Conservation (phyloP, 2,797 vertebrate genomes). For the Cyclura pinguis region DNA sequence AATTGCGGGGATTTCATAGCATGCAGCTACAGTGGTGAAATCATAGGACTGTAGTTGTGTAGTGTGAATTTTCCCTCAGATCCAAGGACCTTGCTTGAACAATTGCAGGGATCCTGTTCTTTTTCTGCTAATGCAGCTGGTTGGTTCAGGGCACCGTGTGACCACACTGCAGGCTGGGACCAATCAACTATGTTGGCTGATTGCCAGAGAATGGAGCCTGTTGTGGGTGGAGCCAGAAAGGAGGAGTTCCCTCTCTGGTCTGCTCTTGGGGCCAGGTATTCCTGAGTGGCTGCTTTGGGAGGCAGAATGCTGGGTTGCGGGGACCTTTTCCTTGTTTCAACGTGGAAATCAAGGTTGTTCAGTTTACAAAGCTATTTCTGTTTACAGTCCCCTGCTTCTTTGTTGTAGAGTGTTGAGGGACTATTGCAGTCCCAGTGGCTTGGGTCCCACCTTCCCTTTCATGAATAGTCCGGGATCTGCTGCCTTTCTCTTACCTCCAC, state of each 20-base stretch:
- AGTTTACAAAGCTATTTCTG: neutral
- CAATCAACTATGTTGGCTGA: neutral
- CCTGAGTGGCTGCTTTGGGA: neutral
- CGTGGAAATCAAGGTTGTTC: neutral
- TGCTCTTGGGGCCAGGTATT: neutral
- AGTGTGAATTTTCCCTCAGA: no score
- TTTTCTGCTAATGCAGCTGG: neutral
- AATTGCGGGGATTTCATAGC: neutral
- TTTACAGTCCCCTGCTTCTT: neutral
- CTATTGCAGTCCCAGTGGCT: neutral
- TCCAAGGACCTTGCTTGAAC: no score
- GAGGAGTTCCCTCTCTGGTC: neutral
- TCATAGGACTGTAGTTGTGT: no score
- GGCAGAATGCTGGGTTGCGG: neutral
- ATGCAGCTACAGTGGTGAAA: no score
- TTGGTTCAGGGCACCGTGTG: neutral
- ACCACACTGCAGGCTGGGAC: neutral
- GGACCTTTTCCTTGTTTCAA: neutral
- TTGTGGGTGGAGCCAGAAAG: neutral
- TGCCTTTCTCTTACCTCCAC: no score
- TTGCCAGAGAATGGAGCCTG: neutral
- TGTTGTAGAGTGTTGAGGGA: neutral
- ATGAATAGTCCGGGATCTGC: neutral
- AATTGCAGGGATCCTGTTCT: neutral
- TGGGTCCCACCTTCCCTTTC: neutral